phyloP scores from a whole-genome alignment of 2,888 invertebrate genomes.

The Lepidonotus clava region DNA sequence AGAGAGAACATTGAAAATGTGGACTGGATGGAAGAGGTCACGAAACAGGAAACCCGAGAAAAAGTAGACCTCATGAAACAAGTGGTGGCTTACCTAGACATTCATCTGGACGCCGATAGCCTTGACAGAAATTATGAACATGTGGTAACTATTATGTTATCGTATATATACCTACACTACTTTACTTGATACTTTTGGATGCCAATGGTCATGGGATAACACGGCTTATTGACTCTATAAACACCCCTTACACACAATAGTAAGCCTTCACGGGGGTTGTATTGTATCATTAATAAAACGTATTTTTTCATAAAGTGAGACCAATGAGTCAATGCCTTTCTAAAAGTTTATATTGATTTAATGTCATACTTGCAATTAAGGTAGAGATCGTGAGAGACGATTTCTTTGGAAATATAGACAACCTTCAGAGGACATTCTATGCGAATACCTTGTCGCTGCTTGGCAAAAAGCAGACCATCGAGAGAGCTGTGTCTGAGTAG shows the following conservation, averaged over 20 bases:
- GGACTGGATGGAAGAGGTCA: constrained; percentile 10
- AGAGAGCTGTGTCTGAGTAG: constrained; percentile 2
- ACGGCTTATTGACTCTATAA: no score
- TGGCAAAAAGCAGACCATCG: neutral
- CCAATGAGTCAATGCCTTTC: no score
- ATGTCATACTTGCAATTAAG: neutral
- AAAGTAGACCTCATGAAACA: neutral
- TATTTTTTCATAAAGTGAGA: no score
- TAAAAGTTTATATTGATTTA: no score
- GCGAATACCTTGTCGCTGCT: neutral
- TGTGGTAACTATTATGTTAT: no score
- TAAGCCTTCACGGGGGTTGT: no score
- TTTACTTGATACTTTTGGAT: no score
- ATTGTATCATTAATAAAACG: no score
- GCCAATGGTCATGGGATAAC: no score
- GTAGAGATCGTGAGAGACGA: neutral
- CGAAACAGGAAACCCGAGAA: neutral
- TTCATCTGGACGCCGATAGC: neutral
- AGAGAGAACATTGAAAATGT: neutral
- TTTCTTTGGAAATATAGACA: neutral
- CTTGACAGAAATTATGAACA: neutral
- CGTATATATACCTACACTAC: no score
- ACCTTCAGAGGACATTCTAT: neutral
- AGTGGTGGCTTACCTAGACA: constrained; percentile 8
- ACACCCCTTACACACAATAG: no score